A percentile compares a stretch with the other conserved stretches of the same genome.
phyloP scores from a whole-genome alignment of 2,113 vertebrate species.

The Apus apus region DNA sequence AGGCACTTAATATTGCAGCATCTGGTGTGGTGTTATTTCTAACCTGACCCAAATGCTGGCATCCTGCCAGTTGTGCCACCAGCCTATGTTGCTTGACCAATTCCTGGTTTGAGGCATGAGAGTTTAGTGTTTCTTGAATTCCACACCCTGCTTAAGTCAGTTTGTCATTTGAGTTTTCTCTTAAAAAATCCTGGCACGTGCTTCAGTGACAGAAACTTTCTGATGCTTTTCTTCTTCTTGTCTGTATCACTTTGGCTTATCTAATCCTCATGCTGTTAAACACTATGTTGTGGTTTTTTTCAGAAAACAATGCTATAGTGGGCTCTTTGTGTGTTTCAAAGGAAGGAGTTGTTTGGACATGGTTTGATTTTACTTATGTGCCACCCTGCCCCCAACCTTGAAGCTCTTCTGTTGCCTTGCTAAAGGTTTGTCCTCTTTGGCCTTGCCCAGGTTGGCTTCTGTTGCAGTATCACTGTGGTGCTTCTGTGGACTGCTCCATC shows the following conservation, averaged over 20 bases:
- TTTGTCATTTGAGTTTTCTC: neutral
- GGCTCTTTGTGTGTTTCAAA: neutral
- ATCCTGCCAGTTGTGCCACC: neutral
- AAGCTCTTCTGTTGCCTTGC: neutral
- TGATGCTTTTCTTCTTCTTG: neutral
- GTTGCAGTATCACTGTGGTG: neutral
- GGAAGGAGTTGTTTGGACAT: neutral
- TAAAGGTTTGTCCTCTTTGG: neutral
- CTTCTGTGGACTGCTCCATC: neutral
- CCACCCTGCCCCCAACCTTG: neutral
- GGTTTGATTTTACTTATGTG: neutral
- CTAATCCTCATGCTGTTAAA: neutral
- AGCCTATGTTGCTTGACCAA: neutral
- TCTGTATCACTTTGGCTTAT: neutral
- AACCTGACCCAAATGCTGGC: neutral
- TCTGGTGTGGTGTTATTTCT: neutral
- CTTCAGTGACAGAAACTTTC: neutral
- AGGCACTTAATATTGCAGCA: neutral
- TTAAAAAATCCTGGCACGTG: neutral
- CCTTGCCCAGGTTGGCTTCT: neutral
- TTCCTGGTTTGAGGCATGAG: neutral
- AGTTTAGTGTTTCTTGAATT: neutral
- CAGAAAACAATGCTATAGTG: neutral
- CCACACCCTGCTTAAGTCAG: neutral
- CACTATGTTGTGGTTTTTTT: neutral